Conservation (phyloP, 1,140 invertebrate species). For the Lasioglossum baleicum region DNA sequence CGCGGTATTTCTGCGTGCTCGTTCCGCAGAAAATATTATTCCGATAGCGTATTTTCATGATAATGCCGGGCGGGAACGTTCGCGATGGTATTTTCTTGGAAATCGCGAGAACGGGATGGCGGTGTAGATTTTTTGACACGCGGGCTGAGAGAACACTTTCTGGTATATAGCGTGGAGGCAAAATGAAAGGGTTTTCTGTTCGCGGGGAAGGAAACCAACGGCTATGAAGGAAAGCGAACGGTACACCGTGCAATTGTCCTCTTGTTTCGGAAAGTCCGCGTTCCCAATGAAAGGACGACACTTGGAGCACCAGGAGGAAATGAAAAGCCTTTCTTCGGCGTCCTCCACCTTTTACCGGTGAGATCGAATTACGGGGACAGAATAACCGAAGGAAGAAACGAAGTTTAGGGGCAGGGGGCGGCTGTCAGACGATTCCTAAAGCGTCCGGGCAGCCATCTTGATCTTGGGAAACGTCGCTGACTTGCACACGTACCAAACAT, state of each 20-base stretch:
- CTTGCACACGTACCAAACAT: background rate
- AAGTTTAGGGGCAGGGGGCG: background rate
- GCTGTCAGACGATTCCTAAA: background rate
- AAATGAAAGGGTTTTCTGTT: background rate
- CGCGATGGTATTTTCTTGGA: background rate
- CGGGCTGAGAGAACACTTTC: background rate
- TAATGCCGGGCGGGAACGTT: background rate
- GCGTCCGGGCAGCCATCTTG: background rate
- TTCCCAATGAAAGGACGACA: constrained; percentile 6
- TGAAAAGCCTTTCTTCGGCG: constrained; percentile 7
- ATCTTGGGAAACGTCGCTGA: background rate
- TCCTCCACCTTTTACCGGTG: background rate
- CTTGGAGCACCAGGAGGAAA: background rate
- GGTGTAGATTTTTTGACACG: background rate
- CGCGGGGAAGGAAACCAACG: background rate
- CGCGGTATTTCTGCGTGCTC: too few relatives aligned
- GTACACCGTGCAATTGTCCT: background rate
- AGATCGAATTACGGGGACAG: background rate
- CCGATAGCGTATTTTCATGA: constrained; percentile 3
- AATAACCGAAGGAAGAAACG: background rate
- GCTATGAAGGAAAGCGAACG: background rate
- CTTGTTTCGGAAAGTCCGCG: background rate
- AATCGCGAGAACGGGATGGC: background rate
- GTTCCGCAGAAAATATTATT: background rate
- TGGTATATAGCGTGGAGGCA: too few relatives aligned